phyloP scores from a whole-genome alignment of 2,113 vertebrate species.

The Alexandromys fortis region DNA sequence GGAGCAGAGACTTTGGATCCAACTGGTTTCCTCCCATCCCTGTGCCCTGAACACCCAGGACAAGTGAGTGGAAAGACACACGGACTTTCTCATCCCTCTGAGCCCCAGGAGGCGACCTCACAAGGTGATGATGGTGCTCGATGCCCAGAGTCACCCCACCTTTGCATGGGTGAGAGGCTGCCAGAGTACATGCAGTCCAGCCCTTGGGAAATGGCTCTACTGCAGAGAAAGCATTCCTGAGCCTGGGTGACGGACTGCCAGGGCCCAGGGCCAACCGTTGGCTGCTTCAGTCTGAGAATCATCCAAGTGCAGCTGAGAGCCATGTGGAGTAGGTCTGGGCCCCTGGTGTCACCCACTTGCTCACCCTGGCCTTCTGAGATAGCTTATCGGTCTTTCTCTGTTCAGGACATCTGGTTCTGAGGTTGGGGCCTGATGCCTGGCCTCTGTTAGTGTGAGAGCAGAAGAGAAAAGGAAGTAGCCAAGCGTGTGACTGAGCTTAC shows the following conservation, averaged over 20 bases:
- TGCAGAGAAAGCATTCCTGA: neutral
- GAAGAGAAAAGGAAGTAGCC: neutral
- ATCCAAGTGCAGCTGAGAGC: neutral
- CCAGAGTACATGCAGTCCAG: neutral
- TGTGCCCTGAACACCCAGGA: neutral
- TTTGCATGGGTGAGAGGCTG: neutral
- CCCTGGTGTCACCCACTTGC: fast-evolving
- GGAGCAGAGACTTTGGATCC: neutral
- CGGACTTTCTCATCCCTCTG: fast-evolving
- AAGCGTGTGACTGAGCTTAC: fast-evolving
- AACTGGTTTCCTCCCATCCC: neutral
- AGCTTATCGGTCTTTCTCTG: neutral
- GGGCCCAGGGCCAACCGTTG: neutral
- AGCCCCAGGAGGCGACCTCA: neutral
- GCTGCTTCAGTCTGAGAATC: neutral
- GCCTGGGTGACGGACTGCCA: neutral
- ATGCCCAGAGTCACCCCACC: neutral
- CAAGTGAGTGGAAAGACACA: neutral
- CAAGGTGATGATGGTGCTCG: too few species aligned
- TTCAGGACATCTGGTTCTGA: neutral
- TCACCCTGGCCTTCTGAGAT: neutral
- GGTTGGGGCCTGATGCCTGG: neutral
- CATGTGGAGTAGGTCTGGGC: neutral
- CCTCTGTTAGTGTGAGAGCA: neutral
- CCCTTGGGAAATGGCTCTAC: neutral